phyloP scores from a whole-genome alignment of 2,797 vertebrate species.

The Corythornis leucogaster region DNA sequence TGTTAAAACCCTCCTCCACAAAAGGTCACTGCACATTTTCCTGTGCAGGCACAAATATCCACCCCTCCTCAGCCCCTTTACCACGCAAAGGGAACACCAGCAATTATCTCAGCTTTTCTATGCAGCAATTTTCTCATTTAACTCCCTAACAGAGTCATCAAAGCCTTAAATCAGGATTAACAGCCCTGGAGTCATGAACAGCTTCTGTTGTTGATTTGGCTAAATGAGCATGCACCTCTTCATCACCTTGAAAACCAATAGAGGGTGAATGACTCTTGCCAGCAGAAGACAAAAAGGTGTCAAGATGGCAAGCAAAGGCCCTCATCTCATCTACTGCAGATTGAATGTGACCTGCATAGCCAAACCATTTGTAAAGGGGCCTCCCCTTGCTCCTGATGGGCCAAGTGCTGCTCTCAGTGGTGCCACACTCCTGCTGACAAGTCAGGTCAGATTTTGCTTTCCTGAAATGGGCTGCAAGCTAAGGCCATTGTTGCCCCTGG shows the following conservation, averaged over 20 bases:
- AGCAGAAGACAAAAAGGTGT: neutral
- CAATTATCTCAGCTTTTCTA: neutral
- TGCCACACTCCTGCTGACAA: neutral
- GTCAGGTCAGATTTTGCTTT: neutral
- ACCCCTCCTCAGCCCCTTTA: neutral
- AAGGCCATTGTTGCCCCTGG: neutral
- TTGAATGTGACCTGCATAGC: fast-evolving
- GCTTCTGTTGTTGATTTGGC: neutral
- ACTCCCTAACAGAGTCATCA: neutral
- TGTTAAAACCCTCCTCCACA: neutral
- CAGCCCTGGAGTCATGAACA: neutral
- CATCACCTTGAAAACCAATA: neutral
- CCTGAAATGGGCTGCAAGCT: neutral
- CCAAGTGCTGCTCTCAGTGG: neutral
- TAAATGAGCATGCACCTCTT: neutral
- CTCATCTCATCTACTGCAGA: neutral
- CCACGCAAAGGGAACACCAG: neutral
- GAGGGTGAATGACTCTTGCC: neutral
- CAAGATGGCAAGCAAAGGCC: neutral
- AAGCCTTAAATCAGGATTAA: neutral
- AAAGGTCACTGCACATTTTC: neutral
- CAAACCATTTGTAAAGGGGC: neutral
- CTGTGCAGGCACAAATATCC: neutral
- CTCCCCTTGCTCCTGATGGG: neutral
- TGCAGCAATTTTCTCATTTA: neutral